phyloP scores from a whole-genome alignment of 2,888 invertebrate genomes.

The Mimachlamys varia region DNA sequence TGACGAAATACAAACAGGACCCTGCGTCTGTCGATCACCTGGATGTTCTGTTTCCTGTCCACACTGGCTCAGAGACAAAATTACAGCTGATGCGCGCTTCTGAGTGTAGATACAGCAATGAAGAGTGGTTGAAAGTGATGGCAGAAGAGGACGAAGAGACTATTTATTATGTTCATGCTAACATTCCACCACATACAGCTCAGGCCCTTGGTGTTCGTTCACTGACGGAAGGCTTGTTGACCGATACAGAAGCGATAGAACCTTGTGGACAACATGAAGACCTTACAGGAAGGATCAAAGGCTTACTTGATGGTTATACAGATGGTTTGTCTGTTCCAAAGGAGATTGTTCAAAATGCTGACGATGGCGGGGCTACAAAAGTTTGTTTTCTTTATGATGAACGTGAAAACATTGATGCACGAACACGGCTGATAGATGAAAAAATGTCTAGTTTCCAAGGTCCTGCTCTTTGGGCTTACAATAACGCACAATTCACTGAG shows the following conservation, averaged over 20 bases:
- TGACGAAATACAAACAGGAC: constrained; percentile 47
- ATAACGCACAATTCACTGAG: constrained; percentile 75
- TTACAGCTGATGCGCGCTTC: constrained; percentile 42
- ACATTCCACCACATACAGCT: constrained; percentile 65
- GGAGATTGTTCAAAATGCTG: constrained; percentile 77
- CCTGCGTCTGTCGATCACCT: constrained; percentile 19
- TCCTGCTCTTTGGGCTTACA: constrained; percentile 78
- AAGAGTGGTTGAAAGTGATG: constrained; percentile 50
- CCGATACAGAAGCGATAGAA: constrained; percentile 60
- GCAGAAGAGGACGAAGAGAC: constrained; percentile 55
- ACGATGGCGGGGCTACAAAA: constrained; percentile 73
- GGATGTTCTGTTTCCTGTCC: constrained; percentile 48
- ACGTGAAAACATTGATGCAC: constrained; percentile 66
- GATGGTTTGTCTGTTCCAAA: constrained; percentile 75
- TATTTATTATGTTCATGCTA: constrained; percentile 64
- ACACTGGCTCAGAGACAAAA: constrained; percentile 31
- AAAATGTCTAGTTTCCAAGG: constrained; percentile 77
- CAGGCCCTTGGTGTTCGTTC: constrained; percentile 68
- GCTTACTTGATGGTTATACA: constrained; percentile 68
- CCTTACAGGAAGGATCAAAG: constrained; percentile 67
- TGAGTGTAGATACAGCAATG: constrained; percentile 55
- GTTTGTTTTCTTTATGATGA: constrained; percentile 74
- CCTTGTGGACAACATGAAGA: constrained; percentile 74
- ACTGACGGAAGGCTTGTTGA: constrained; percentile 64
- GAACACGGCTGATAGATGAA: constrained; percentile 68